Evolutionary conservation across 1,140 invertebrate species (phyloP).

Genomic region (Drosophila auraria): DNA sequence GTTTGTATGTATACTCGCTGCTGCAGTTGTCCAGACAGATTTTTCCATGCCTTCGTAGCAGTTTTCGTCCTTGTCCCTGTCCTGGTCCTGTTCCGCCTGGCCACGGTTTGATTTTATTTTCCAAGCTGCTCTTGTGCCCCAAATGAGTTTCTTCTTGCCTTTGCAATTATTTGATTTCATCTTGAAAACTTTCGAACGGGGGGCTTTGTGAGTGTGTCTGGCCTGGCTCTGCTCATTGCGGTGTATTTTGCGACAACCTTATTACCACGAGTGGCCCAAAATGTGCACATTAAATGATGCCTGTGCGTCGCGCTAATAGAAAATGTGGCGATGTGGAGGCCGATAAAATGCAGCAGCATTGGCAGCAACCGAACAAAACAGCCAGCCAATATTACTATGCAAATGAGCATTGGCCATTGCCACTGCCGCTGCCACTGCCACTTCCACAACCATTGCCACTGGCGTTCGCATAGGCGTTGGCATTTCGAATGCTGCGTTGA

Average conservation of each 20-base stretch:
- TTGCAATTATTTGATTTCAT: slow-evolving; percentile 84
- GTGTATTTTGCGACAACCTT: slow-evolving; percentile 67
- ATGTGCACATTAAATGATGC: slow-evolving; percentile 78
- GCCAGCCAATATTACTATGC: slow-evolving; percentile 79
- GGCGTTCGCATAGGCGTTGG: slow-evolving; percentile 41
- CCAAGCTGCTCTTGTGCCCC: slow-evolving; percentile 65
- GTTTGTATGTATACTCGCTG: slow-evolving; percentile 26
- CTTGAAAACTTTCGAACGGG: slow-evolving; percentile 64
- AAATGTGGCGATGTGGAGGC: slow-evolving; percentile 69
- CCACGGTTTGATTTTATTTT: slow-evolving; percentile 69
- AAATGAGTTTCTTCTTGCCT: slow-evolving; percentile 69
- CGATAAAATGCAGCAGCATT: slow-evolving; percentile 75
- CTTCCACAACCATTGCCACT: slow-evolving; percentile 55
- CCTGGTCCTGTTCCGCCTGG: slow-evolving; percentile 20
- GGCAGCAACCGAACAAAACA: slow-evolving; percentile 45
- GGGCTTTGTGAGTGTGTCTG: slow-evolving; percentile 35
- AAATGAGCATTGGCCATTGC: slow-evolving; percentile 72
- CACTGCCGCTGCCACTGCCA: slow-evolving; percentile 28
- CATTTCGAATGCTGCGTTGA: slow-evolving; percentile 42
- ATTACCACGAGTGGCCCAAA: slow-evolving; percentile 67
- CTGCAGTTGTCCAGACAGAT: slow-evolving; percentile 18
- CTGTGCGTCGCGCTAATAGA: slow-evolving; percentile 79
- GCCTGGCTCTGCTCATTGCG: slow-evolving; percentile 15
- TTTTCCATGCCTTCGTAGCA: slow-evolving; percentile 1
- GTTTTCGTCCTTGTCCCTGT: slow-evolving; percentile 23